phyloP scores from a whole-genome alignment of 2,888 invertebrate genomes.

The Drosophila rubida region DNA sequence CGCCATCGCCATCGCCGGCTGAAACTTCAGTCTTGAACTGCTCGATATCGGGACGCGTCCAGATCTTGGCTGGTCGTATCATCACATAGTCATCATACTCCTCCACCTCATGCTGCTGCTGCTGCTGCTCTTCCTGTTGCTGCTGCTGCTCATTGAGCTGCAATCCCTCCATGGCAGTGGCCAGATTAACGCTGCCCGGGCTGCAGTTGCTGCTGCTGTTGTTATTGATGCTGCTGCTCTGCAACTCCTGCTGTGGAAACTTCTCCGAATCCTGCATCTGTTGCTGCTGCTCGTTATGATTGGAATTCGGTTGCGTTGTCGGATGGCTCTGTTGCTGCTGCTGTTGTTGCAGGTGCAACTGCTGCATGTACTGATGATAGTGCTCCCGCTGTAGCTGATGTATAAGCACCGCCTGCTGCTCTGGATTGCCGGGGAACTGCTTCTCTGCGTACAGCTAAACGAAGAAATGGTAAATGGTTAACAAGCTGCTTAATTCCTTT shows the following conservation, averaged over 20 bases:
- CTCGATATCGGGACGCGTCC: constrained; percentile 95
- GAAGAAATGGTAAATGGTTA: not conserved
- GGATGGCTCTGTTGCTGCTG: constrained; percentile 35
- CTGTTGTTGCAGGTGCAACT: constrained; percentile 87
- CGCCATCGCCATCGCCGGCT: constrained; percentile 92
- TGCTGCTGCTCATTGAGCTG: constrained; percentile 59
- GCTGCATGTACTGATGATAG: constrained; percentile 99
- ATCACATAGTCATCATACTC: constrained; percentile 85
- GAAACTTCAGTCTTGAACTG: constrained; percentile 96
- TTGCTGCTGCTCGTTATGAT: constrained; percentile 38
- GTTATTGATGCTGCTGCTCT: constrained; percentile 19
- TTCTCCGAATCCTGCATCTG: constrained; percentile 13
- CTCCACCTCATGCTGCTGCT: constrained; percentile 31
- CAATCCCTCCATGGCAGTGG: constrained; percentile 46
- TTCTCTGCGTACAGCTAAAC: constrained; percentile 93
- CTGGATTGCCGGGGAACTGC: constrained; percentile 93
- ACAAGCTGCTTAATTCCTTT: not conserved
- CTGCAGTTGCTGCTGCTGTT: constrained; percentile 7
- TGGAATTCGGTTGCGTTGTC: constrained; percentile 25
- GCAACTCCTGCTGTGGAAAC: constrained; percentile 10
- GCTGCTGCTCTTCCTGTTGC: constrained; percentile 14
- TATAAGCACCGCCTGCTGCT: constrained; percentile 96
- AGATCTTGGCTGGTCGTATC: constrained; percentile 94
- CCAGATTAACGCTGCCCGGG: constrained; percentile 29
- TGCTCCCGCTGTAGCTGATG: constrained; percentile 99